phyloP scores from a whole-genome alignment of 2,888 invertebrate species.

The Tuta absoluta region DNA sequence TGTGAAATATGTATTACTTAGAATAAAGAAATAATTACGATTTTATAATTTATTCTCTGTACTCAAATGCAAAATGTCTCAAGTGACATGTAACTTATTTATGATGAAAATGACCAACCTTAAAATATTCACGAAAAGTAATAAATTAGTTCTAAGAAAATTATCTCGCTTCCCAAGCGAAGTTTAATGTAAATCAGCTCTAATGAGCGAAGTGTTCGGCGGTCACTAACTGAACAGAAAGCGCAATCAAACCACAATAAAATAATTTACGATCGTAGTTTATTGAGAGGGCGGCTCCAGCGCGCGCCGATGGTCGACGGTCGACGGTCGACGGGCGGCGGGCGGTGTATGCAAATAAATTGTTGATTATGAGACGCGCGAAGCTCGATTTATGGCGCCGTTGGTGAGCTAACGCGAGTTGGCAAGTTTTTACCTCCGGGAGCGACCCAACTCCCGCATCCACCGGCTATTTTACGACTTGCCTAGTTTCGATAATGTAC shows the following conservation, averaged over 20 bases:
- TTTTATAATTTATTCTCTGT: too few relatives aligned
- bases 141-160: not conserved
- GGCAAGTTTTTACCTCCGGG: conserved; percentile 24
- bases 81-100: too few relatives aligned
- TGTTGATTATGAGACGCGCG: conserved; percentile 40
- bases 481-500: conserved; percentile 1
- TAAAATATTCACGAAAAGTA: not conserved
- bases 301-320: too few relatives aligned
- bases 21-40: too few relatives aligned
- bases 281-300: not conserved
- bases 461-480: not conserved
- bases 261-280: not conserved
- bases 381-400: conserved; percentile 28
- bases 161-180: not conserved
- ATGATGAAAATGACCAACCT: not conserved
- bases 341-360: conserved; percentile 48
- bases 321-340: not conserved
- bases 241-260: conserved; percentile 12
- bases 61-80: too few relatives aligned
- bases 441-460: too few relatives aligned
- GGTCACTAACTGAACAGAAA: not conserved
- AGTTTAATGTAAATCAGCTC: not conserved
- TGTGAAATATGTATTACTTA: too few relatives aligned
- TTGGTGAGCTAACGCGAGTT: conserved; percentile 26
- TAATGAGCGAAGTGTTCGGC: conserved; percentile 1